Evolutionary conservation across 1,140 invertebrate genomes (phyloP), one percentile per base, ranked within the genome.

Genomic region (Drosophila erecta): DNA sequence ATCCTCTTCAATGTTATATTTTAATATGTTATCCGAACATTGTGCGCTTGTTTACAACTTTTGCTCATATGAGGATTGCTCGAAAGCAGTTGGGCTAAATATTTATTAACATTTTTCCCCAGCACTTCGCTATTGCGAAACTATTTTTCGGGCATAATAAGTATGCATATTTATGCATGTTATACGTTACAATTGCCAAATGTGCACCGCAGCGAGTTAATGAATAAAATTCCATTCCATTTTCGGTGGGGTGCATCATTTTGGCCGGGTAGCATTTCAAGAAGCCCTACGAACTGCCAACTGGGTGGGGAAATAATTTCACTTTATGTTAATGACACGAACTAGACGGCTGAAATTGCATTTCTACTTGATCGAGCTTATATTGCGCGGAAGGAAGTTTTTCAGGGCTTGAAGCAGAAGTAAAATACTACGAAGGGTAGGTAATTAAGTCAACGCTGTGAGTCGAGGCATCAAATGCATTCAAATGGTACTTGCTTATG

Each of bases 41-140:
- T 86, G 50, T 57, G 43, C 61, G 57, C 74, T 75, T 75, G 77
- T 69, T 81, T 76, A 67, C 77, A 84, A 84, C 66, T 74, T 81
- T 81, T 47, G 35, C 66, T 33, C 20, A 69, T 80, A 86, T 78
- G 56, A 87, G 80, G 86, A 75, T 71, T 81, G 81, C 81, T 86
- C 40, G 50, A 47, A 73, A 77, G 56, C 58, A 73, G 69, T 85
- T 84, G 65, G 41, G 47, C 65, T 69, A 85, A 84, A 73, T 77
- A 81, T 86, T 86, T 85, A 84, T 85, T 84, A 84, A 80, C 79
- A 84, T 62, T 75, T 58, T 64, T 24, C 46, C 40, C 70, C 15
- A 37, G 56, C 22, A 72, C 47, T 54, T 41, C 20, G 8, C 40
- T 35, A 35, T 24, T 47, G 35, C 20, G 17, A 15, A 67, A 56